Conservation (phyloP, 2,113 vertebrate genomes). For the Taurulus bubalis region DNA sequence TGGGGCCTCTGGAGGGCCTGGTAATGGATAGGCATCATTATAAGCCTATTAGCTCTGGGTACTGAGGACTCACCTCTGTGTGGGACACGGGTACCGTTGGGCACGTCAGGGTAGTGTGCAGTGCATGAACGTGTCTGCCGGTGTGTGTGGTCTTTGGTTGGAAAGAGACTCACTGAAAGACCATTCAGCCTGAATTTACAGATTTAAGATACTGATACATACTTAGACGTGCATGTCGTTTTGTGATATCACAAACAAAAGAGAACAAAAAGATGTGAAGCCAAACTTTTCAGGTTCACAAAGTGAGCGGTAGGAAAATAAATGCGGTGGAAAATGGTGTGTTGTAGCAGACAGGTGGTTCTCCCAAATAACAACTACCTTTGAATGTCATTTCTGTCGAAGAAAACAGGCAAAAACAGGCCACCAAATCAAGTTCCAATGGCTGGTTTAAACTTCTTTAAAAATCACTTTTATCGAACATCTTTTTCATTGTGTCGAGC, state of each 20-base stretch:
- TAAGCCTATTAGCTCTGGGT: constrained; percentile 75
- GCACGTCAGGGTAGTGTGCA: constrained; percentile 33
- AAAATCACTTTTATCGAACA: not conserved
- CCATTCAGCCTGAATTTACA: constrained; percentile 34
- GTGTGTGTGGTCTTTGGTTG: constrained; percentile 70
- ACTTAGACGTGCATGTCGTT: constrained; percentile 19
- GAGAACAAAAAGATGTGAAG: constrained; percentile 33
- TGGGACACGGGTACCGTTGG: constrained; percentile 55
- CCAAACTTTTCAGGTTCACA: not conserved
- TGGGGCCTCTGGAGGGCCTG: constrained; percentile 50
- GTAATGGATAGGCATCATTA: constrained; percentile 85
- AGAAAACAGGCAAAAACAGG: not conserved
- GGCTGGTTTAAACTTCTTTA: not conserved
- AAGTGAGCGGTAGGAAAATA: not conserved
- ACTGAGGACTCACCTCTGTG: constrained; percentile 72
- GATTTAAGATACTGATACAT: constrained; percentile 50
- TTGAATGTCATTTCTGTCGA: not conserved
- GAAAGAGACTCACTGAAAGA: constrained; percentile 31
- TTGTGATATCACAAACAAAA: not conserved
- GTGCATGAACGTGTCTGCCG: constrained; percentile 26
- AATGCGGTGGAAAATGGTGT: constrained; percentile 9
- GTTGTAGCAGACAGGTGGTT: constrained; percentile 20
- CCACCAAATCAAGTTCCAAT: not conserved
- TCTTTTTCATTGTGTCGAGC: not conserved
- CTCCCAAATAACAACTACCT: not conserved